A percentile compares a stretch with the other conserved stretches of the same genome.
These are phyloP conservation scores for Arctopsyche grandis DNA, from an alignment of 1,140 invertebrate species.

Conservation along the genomic window DNA sequence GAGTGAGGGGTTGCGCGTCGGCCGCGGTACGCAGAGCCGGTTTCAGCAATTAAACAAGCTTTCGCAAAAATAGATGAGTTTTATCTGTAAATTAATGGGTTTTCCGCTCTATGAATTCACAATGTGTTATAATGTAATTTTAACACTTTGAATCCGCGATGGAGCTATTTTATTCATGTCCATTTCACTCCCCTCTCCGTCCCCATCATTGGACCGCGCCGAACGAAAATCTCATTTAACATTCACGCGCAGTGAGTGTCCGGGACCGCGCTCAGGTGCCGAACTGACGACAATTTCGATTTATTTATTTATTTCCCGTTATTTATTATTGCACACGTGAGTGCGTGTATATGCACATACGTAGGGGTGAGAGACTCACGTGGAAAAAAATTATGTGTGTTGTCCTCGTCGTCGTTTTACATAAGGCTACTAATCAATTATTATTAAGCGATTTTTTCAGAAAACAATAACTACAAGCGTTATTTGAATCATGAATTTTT, in stretches of 20 bases:
- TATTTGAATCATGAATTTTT: no score
- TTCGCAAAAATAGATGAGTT: constrained; percentile 40
- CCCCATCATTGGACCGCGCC: not conserved
- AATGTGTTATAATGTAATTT: constrained; percentile 38
- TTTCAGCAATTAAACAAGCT: constrained; percentile 40
- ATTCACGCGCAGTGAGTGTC: not conserved
- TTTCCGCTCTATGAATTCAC: constrained; percentile 40
- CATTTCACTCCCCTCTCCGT: not conserved
- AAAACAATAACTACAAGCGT: no score
- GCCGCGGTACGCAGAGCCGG: not conserved
- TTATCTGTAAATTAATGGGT: constrained; percentile 43
- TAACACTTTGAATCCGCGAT: constrained; percentile 19
- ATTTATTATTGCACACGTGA: no score
- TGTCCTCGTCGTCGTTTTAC: not conserved
- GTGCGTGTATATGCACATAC: not conserved
- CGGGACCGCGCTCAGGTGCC: not conserved
- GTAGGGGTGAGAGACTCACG: not conserved
- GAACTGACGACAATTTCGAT: not conserved
- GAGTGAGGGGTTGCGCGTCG: constrained; percentile 1
- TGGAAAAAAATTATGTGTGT: not conserved
- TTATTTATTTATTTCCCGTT: no score
- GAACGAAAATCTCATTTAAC: constrained; percentile 27
- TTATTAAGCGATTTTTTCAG: no score
- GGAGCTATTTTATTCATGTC: constrained; percentile 29
- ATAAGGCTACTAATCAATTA: no score